Percentiles rank a stretch among this genome's conserved stretches.
These are phyloP conservation scores for Arion vulgaris DNA, from an alignment of 1,140 invertebrate genomes.

Conservation along the genomic window DNA sequence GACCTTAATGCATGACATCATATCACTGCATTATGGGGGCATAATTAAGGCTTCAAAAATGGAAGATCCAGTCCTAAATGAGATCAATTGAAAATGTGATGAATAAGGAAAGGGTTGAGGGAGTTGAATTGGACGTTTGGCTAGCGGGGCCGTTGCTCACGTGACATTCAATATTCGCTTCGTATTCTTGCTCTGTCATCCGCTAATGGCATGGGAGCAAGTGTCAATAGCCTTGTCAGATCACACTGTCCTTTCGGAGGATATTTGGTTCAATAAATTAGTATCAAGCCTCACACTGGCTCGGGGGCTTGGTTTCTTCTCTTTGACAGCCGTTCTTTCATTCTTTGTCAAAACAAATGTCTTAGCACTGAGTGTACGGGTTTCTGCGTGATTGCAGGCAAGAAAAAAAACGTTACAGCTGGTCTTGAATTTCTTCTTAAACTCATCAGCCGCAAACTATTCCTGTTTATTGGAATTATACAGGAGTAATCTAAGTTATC, in stretches of 20 bases:
- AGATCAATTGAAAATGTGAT: not conserved
- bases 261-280: not conserved
- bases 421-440: no score
- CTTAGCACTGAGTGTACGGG: not conserved
- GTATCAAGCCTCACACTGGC: not conserved
- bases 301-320: not conserved
- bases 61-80: not conserved
- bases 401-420: no score
- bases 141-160: not conserved
- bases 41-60: not conserved
- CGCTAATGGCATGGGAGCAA: not conserved
- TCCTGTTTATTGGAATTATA: no score
- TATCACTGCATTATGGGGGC: no score
- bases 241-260: not conserved
- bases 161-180: slow-evolving; percentile 7
- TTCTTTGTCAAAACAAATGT: slow-evolving; percentile 8
- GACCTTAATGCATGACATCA: no score
- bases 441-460: no score
- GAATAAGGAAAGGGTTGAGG: not conserved
- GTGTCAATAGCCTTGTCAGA: not conserved
- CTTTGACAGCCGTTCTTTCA: not conserved
- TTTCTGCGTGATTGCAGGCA: not conserved
- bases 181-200: not conserved
- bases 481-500: no score
- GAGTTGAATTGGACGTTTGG: not conserved